Evolutionary conservation across 64 coral and sea anemone genomes (phyloP).

Genomic region (Montipora foliosa): DNA sequence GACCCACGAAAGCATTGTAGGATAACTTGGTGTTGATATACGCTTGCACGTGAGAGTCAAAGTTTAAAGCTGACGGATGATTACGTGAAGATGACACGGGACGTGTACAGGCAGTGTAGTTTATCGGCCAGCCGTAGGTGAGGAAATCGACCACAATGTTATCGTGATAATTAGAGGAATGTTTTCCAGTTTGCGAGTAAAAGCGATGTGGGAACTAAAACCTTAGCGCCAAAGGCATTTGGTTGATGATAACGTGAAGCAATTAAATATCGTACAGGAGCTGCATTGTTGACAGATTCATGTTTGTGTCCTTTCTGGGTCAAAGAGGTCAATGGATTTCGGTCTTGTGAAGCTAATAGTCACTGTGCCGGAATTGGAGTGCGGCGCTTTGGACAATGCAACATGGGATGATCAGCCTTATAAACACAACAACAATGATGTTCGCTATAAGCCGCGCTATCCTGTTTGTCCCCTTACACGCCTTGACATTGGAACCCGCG

Average conservation of each 20-base stretch:
- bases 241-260: neutral
- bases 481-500: too few relatives aligned
- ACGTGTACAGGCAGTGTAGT: neutral
- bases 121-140: conserved; percentile 5
- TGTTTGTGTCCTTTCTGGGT: too few relatives aligned
- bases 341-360: too few relatives aligned
- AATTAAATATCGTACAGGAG: too few relatives aligned
- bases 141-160: neutral
- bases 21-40: neutral
- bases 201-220: neutral
- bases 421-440: conserved; percentile 24
- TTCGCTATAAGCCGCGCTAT: neutral
- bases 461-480: neutral
- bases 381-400: neutral
- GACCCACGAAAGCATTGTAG: neutral
- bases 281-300: too few relatives aligned
- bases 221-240: conserved; percentile 14
- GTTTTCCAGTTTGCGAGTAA: neutral
- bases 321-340: too few relatives aligned
- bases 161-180: neutral
- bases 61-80: neutral
- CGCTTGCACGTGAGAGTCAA: neutral
- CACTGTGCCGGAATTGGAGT: neutral
- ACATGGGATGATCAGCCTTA: conserved; percentile 31
- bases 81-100: neutral